Conservation (phyloP, 2,888 invertebrate species). For the Nephrotoma guestfalica region DNA sequence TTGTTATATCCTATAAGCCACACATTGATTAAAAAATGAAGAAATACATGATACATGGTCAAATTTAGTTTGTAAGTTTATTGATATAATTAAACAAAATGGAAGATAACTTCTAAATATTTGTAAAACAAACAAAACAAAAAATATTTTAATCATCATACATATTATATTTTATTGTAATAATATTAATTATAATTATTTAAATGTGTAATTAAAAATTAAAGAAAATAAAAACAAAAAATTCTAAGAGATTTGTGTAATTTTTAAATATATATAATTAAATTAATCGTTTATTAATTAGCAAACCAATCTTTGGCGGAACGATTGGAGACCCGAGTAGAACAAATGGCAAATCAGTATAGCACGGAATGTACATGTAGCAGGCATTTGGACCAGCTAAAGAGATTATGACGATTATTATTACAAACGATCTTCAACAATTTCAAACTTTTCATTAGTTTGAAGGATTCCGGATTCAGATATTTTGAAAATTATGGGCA, state of each 20-base stretch:
- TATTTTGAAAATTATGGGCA: no score
- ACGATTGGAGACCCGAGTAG: no score
- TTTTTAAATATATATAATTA: neutral
- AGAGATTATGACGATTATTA: no score
- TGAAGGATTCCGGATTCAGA: no score
- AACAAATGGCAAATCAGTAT: no score
- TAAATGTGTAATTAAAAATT: neutral
- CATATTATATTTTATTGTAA: neutral
- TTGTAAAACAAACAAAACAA: neutral
- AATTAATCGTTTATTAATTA: no score
- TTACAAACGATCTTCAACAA: no score
- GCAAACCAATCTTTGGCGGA: no score
- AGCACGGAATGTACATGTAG: no score
- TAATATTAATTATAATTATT: neutral
- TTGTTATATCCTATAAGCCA: neutral
- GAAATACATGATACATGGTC: neutral
- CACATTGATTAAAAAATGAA: neutral
- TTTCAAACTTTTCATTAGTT: no score
- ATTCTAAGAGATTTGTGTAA: neutral
- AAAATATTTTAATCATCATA: neutral
- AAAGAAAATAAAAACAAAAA: neutral
- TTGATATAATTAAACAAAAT: neutral
- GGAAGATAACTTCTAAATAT: neutral
- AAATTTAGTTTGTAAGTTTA: neutral
- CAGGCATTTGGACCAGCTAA: no score